Conservation (phyloP, 2,888 invertebrate species). For the Dorcus parallelipipedus region DNA sequence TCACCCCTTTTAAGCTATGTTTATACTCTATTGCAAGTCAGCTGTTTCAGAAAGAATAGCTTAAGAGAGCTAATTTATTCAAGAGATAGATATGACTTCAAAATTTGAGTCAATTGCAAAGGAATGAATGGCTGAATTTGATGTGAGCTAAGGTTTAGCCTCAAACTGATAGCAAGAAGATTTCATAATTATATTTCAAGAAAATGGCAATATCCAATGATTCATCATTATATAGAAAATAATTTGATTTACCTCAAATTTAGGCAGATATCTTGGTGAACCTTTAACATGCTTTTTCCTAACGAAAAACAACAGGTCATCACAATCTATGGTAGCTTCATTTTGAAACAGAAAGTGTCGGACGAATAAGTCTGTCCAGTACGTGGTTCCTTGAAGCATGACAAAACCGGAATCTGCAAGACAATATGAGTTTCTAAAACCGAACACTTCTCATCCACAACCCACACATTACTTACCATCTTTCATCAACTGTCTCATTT, state of each 20-base stretch:
- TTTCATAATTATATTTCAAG: no score
- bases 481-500: constrained; percentile 83
- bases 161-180: no score
- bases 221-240: not conserved
- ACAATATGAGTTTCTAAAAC: constrained; percentile 1
- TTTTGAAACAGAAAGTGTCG: constrained; percentile 90
- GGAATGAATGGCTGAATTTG: no score
- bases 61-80: no score
- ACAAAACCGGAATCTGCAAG: constrained; percentile 85
- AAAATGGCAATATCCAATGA: no score
- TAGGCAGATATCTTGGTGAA: constrained; percentile 81
- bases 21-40: no score
- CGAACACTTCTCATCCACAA: not conserved
- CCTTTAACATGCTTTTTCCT: constrained; percentile 86
- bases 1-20: no score
- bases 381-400: constrained; percentile 86
- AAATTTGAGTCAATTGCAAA: no score
- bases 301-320: constrained; percentile 95
- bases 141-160: no score
- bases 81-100: no score
- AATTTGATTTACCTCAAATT: constrained; percentile 69
- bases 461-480: constrained; percentile 61
- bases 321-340: constrained; percentile 84
- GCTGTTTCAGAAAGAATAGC: no score
- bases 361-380: constrained; percentile 95